Evolutionary conservation across 1,140 invertebrate species (phyloP).

Genomic region (Phortica variegata): DNA sequence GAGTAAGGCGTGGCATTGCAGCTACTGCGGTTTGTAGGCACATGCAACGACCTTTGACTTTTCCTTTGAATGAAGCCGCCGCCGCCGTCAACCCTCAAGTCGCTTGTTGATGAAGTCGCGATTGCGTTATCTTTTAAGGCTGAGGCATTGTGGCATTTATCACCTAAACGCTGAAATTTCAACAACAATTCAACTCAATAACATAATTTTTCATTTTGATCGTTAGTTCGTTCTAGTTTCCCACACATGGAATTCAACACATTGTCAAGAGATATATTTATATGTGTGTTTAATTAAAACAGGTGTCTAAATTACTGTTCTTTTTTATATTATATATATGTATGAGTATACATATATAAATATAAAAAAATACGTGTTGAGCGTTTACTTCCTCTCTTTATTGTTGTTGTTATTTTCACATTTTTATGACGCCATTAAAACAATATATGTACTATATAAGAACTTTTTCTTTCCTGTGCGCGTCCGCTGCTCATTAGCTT

Average conservation of each 20-base stretch:
- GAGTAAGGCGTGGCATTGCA: too few species aligned
- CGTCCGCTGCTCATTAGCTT: constrained; percentile 39
- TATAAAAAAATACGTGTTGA: too few species aligned
- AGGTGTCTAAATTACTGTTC: constrained; percentile 51
- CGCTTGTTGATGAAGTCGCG: too few species aligned
- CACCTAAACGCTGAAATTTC: constrained; percentile 32
- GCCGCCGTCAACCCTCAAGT: constrained; percentile 14
- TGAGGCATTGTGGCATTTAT: constrained; percentile 10
- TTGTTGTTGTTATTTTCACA: constrained; percentile 25
- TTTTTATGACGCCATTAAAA: constrained; percentile 48
- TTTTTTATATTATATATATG: too few species aligned
- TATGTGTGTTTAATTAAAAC: constrained; percentile 51
- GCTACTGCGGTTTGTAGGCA: constrained; percentile 28
- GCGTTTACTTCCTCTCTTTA: too few species aligned
- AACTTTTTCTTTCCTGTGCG: constrained; percentile 40
- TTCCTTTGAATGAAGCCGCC: constrained; percentile 42
- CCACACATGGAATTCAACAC: constrained; percentile 13
- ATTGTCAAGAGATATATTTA: constrained; percentile 17
- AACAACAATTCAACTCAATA: constrained; percentile 25
- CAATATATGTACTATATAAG: too few species aligned
- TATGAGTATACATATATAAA: too few species aligned
- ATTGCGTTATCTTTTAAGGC: too few species aligned
- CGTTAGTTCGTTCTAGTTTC: too few species aligned
- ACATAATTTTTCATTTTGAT: constrained; percentile 20
- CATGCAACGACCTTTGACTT: too few species aligned